phyloP scores from a whole-genome alignment of 2,113 vertebrate species.

The Octodon degus region DNA sequence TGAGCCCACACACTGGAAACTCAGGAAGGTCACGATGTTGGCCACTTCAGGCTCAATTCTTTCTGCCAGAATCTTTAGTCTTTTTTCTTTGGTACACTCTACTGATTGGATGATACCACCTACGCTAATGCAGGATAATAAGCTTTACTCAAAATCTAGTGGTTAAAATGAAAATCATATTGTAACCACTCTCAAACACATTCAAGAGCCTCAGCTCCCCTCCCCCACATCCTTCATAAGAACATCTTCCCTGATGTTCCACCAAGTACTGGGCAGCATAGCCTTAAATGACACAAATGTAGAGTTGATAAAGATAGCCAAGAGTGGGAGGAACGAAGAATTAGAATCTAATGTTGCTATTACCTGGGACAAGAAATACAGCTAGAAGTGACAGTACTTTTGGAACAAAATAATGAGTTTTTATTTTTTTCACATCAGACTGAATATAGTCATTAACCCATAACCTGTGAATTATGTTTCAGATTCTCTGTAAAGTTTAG shows the following conservation, averaged over 20 bases:
- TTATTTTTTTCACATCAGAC: not conserved
- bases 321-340: not conserved
- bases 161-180: not conserved
- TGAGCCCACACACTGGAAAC: not conserved
- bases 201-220: not conserved
- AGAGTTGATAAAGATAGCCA: not conserved
- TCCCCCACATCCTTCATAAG: not conserved
- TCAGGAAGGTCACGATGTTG: not conserved
- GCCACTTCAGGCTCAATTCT: not conserved
- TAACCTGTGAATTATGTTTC: not conserved
- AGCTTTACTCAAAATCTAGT: not conserved
- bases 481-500: not conserved
- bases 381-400: not conserved
- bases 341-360: not conserved
- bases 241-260: not conserved
- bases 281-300: not conserved
- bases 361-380: not conserved
- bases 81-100: not conserved
- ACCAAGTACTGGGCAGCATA: not conserved
- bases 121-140: not conserved
- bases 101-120: not conserved
- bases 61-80: not conserved
- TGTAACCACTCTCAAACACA: not conserved
- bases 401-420: not conserved
- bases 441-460: not conserved